Evolutionary conservation across 2,113 vertebrate genomes (phyloP), one percentile per base, ranked within the genome.

Genomic region (Myodes glareolus): DNA sequence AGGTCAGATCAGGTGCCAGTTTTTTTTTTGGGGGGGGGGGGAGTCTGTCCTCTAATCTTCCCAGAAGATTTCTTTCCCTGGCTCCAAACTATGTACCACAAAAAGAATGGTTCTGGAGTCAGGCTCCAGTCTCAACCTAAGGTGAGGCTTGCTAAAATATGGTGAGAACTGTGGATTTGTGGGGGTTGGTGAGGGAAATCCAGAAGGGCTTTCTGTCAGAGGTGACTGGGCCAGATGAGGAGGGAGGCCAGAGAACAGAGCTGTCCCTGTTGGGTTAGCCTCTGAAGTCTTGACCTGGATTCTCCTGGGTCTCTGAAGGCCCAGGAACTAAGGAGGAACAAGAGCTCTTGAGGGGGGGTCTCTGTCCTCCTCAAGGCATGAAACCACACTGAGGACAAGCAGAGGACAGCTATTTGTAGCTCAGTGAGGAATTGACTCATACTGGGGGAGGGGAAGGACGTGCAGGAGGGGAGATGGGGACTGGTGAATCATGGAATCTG

Each of bases 401-500:
- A 91, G 96, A 95, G 96, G 95, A 96, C 76, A 9, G 55, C 96
- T 94, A 93, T 97, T 95, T 95, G 90, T 96, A 90, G 91, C 95
- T 93, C 89, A 94, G 91, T 27, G 4, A 92, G 68, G 95, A 90
- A 88, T 96, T 96, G 97, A 98, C 97, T 98, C 97, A 98, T 82
- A 42, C 93, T 91, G 65, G 93, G 88, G 96, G 95, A 23, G 70
- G 92, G 97, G 94, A 92, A 90, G 76, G 85, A 77, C 55, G 25
- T 27, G 50, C 70, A 13, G 80, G 68, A 94, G 89, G 94, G 81
- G 96, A 92, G 88, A 47, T 67, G 65, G 85, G 92, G 94, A 88
- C 4, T 3, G 67, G 78, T 89, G 92, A 96, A 75, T 96, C 96
- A 97, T 42, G 68, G 70, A 81, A 72, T 77, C 92, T 82, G 95